phyloP scores from a whole-genome alignment of 2,797 vertebrate species.

The Zenarchopterus dispar region DNA sequence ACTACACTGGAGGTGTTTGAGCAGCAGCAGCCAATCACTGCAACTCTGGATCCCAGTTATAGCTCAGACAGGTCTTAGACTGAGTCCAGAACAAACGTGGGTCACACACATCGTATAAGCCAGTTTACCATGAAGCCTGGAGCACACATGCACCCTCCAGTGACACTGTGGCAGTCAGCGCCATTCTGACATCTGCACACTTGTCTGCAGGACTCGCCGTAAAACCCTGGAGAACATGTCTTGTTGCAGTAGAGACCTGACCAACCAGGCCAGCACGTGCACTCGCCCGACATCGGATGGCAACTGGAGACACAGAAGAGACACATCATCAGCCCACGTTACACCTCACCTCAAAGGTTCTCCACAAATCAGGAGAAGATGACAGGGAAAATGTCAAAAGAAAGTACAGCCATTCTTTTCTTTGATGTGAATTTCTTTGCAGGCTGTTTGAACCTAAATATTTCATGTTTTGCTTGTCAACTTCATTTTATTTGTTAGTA shows the following conservation, averaged over 20 bases:
- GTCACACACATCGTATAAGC: too few relatives aligned
- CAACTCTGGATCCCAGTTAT: not conserved
- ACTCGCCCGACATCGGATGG: slow-evolving; percentile 97
- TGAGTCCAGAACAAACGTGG: not conserved
- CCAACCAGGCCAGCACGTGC: slow-evolving; percentile 90
- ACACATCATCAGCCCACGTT: too few relatives aligned
- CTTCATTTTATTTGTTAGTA: too few relatives aligned
- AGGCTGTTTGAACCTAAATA: too few relatives aligned
- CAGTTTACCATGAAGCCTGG: slow-evolving; percentile 92
- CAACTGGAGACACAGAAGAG: slow-evolving; percentile 82
- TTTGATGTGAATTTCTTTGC: too few relatives aligned
- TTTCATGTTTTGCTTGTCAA: too few relatives aligned
- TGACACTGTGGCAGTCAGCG: slow-evolving; percentile 93
- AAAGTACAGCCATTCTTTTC: too few relatives aligned
- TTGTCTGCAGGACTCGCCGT: slow-evolving; percentile 90
- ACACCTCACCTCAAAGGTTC: too few relatives aligned
- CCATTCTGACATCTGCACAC: slow-evolving; percentile 95
- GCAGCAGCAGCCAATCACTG: not conserved
- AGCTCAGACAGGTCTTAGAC: too few relatives aligned
- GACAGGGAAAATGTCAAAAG: too few relatives aligned
- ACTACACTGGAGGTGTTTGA: not conserved
- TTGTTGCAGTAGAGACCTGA: slow-evolving; percentile 97
- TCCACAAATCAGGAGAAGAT: too few relatives aligned
- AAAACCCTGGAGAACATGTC: slow-evolving; percentile 92
- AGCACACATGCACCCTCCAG: slow-evolving; percentile 91